phyloP scores from a whole-genome alignment of 2,888 invertebrate genomes.

The Lutraria lutraria region DNA sequence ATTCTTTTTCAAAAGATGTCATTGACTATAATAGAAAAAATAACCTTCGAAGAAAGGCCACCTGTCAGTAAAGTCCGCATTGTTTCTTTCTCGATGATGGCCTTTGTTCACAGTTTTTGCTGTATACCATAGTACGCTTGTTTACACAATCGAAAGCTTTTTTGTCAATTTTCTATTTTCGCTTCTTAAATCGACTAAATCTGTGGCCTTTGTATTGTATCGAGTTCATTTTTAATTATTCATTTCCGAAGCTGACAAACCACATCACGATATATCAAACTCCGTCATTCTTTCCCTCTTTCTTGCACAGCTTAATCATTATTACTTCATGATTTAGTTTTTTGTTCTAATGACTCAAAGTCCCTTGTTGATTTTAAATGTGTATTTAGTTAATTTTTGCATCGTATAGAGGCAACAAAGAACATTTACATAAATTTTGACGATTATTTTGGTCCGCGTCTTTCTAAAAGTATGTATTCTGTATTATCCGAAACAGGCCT shows the following conservation, averaged over 20 bases:
- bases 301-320: neutral
- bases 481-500: neutral
- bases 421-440: neutral
- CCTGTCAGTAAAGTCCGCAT: too few relatives aligned
- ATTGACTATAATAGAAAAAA: too few relatives aligned
- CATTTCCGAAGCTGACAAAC: neutral
- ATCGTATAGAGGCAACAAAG: neutral
- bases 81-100: too few relatives aligned
- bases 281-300: neutral
- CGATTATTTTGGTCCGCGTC: neutral
- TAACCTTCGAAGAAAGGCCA: too few relatives aligned
- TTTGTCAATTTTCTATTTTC: neutral
- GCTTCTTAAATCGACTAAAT: neutral
- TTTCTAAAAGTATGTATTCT: neutral
- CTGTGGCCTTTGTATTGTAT: neutral
- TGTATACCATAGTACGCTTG: too few relatives aligned
- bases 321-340: neutral
- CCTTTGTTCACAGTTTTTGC: too few relatives aligned
- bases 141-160: too few relatives aligned
- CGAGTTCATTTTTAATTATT: neutral
- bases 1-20: too few relatives aligned
- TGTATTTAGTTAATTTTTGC: neutral
- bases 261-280: neutral
- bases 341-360: constrained; percentile 1
- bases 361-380: neutral